These are phyloP conservation scores for Orthonychiurus folsomi DNA, from an alignment of 2,888 invertebrate species.

Conservation along the genomic window DNA sequence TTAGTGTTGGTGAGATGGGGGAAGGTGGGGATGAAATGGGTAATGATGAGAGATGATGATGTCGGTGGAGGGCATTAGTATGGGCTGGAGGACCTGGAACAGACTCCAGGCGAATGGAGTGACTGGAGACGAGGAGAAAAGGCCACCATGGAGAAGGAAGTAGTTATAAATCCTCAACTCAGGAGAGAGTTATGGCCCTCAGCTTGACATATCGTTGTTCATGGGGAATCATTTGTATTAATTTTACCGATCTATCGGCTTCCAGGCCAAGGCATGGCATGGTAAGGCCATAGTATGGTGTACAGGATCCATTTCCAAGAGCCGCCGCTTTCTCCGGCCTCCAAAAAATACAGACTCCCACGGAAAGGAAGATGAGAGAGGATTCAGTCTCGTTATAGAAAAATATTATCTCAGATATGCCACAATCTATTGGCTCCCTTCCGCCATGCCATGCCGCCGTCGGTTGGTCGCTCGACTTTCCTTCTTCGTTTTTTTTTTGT, in stretches of 20 bases:
- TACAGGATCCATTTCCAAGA: neutral
- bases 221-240: conserved; percentile 40
- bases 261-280: too few species aligned
- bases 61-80: conserved; percentile 12
- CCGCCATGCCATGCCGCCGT: conserved; percentile 4
- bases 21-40: conserved; percentile 10
- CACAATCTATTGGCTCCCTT: conserved; percentile 24
- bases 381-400: conserved; percentile 31
- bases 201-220: conserved; percentile 37
- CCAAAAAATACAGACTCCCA: conserved; percentile 1
- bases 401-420: conserved; percentile 35
- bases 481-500: neutral
- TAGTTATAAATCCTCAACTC: conserved; percentile 34
- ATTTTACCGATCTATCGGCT: conserved; percentile 39
- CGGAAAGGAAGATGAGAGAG: conserved; percentile 18
- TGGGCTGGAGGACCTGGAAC: conserved; percentile 9
- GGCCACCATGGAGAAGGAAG: too few species aligned
- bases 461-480: conserved; percentile 2
- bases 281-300: conserved; percentile 10
- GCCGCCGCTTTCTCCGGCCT: neutral
- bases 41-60: conserved; percentile 23
- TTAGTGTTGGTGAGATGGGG: neutral
- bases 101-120: neutral
- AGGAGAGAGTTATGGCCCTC: conserved; percentile 35
- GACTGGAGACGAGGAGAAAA: conserved; percentile 3